Evolutionary conservation across 2,113 vertebrate genomes (phyloP).

Genomic region (Heloderma charlesbogerti): DNA sequence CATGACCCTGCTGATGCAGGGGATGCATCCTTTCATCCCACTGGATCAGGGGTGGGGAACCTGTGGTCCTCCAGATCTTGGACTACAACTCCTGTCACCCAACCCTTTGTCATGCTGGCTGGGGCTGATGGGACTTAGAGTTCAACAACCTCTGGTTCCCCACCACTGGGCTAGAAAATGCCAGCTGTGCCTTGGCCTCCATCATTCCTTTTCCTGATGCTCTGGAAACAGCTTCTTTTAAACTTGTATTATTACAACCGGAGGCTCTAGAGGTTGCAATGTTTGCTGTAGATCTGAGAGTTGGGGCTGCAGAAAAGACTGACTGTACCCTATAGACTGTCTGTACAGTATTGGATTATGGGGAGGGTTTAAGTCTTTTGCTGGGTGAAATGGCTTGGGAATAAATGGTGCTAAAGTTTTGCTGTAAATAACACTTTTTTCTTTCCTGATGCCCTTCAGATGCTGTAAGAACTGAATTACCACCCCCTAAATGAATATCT

Average conservation of each 20-base stretch:
- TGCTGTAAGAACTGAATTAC: background rate
- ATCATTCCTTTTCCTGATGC: background rate
- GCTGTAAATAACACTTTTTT: background rate
- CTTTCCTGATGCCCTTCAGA: background rate
- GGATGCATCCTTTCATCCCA: background rate
- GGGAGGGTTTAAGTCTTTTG: background rate
- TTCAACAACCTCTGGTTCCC: background rate
- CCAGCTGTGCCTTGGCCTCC: constrained; percentile 11
- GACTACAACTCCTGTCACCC: background rate
- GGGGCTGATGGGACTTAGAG: background rate
- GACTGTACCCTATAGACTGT: background rate
- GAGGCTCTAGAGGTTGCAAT: background rate
- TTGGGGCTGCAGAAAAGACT: background rate
- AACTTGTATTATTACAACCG: background rate
- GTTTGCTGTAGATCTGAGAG: constrained; percentile 7
- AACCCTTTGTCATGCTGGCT: background rate
- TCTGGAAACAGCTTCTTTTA: background rate
- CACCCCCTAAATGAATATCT: background rate
- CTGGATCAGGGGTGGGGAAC: background rate
- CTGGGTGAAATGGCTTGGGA: background rate
- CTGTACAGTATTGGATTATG: background rate
- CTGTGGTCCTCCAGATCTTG: too few species aligned
- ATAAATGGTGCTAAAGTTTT: constrained; percentile 9
- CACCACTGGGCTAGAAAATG: background rate
- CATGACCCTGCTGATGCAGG: background rate